Conservation (phyloP, 2,113 vertebrate species). For the Macroglossus sobrinus region DNA sequence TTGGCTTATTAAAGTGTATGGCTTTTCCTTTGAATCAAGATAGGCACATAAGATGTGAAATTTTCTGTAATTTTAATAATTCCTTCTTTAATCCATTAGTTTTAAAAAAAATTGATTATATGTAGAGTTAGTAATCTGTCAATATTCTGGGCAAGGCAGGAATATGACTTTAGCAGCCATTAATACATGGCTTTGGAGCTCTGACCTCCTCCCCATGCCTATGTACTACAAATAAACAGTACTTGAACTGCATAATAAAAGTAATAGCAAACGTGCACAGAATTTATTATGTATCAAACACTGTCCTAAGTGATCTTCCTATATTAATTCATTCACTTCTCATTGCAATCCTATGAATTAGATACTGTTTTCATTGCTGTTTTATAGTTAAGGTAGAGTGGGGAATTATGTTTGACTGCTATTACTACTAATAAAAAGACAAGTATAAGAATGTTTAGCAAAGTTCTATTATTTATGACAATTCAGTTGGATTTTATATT, state of each 20-base stretch:
- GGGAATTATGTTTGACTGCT: not conserved
- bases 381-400: not conserved
- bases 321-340: not conserved
- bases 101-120: not conserved
- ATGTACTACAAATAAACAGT: not conserved
- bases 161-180: not conserved
- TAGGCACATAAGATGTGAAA: not conserved
- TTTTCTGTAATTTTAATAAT: not conserved
- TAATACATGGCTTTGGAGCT: not conserved
- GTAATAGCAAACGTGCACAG: not conserved
- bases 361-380: not conserved
- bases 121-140: not conserved
- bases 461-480: not conserved
- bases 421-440: not conserved
- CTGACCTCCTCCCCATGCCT: not conserved
- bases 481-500: not conserved
- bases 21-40: not conserved
- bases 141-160: not conserved
- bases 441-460: not conserved
- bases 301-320: not conserved
- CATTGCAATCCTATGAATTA: not conserved
- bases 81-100: not conserved
- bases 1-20: not conserved
- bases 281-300: not conserved
- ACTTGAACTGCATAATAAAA: not conserved